Conservation (phyloP, 2,888 invertebrate species). For the Strigamia maritima region DNA sequence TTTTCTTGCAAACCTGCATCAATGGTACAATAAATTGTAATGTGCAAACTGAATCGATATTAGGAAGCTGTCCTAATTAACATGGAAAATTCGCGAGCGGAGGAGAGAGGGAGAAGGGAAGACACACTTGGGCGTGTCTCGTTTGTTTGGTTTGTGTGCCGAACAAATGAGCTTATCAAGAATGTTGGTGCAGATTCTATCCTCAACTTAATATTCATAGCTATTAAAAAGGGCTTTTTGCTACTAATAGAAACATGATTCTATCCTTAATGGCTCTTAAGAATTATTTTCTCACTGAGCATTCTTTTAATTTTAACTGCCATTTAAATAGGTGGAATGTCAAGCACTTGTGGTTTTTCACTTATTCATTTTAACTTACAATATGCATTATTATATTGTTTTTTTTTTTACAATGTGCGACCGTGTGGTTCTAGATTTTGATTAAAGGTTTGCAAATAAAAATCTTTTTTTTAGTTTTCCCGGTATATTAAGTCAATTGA, state of each 20-base stretch:
- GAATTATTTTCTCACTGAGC: background rate
- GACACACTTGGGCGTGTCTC: constrained; percentile 2
- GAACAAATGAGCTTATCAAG: constrained; percentile 4
- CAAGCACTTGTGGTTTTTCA: background rate
- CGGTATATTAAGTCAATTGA: too few relatives aligned
- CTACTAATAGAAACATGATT: background rate
- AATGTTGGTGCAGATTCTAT: background rate
- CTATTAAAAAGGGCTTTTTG: background rate
- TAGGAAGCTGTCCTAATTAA: constrained; percentile 4
- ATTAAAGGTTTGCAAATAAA: too few relatives aligned
- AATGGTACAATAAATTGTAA: constrained; percentile 4
- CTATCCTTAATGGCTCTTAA: background rate
- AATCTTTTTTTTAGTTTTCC: too few relatives aligned
- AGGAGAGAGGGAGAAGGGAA: background rate
- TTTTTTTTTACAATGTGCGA: too few relatives aligned
- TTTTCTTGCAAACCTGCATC: background rate
- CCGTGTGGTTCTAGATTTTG: too few relatives aligned
- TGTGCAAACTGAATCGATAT: constrained; percentile 4
- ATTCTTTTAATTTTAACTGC: background rate
- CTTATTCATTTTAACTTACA: too few relatives aligned
- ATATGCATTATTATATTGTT: too few relatives aligned
- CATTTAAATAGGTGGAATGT: background rate
- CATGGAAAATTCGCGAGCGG: constrained; percentile 4
- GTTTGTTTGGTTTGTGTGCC: constrained; percentile 4
- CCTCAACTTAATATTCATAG: background rate